Evolutionary conservation across 2,797 vertebrate genomes (phyloP).

Genomic region (Leptatherina wallacei): DNA sequence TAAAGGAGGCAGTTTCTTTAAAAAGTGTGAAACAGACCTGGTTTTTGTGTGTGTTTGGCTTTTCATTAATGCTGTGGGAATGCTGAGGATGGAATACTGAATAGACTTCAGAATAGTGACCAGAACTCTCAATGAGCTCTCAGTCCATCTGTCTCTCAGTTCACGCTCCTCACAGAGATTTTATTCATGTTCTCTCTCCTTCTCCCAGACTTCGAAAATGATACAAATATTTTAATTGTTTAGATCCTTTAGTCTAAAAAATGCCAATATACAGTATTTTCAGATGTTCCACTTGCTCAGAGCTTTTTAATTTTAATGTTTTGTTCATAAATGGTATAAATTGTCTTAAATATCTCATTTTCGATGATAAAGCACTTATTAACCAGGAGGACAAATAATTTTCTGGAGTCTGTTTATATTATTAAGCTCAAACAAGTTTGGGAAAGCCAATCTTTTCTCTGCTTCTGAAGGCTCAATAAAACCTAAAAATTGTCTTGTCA

Average conservation of each 20-base stretch:
- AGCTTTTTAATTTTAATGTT: not conserved
- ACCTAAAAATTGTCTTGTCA: not conserved
- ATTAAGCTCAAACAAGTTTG: not conserved
- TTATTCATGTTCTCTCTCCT: not conserved
- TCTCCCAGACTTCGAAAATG: not conserved
- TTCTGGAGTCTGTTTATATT: not conserved
- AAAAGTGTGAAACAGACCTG: constrained; percentile 26
- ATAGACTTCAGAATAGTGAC: constrained; percentile 48
- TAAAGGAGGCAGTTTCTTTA: constrained; percentile 31
- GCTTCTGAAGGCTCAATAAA: not conserved
- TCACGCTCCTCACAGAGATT: constrained; percentile 9
- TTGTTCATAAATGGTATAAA: not conserved
- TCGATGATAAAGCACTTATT: not conserved
- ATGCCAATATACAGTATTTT: not conserved
- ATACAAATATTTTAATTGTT: not conserved
- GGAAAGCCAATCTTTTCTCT: not conserved
- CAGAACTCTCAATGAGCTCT: constrained; percentile 52
- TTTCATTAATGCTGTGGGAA: constrained; percentile 53
- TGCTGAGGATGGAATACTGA: constrained; percentile 61
- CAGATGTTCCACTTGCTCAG: not conserved
- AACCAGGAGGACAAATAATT: not conserved
- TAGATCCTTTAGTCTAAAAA: not conserved
- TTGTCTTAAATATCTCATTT: not conserved
- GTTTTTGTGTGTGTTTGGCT: constrained; percentile 36
- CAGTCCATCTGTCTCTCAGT: constrained; percentile 17